Evolutionary conservation across 2,888 invertebrate species (phyloP).

Genomic region (Cheilosia scutellata): DNA sequence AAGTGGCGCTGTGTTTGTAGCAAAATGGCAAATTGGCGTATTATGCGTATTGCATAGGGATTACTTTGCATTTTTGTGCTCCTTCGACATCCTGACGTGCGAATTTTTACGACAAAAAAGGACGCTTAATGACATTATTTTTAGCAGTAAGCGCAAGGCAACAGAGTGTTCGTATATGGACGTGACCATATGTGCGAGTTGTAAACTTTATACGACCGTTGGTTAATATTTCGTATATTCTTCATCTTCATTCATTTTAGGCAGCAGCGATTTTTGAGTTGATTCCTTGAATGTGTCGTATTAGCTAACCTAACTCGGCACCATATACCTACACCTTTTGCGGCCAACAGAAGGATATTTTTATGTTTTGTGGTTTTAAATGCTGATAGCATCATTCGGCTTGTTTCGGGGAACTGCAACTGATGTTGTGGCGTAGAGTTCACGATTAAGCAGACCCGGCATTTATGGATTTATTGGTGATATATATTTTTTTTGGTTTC

Average conservation of each 20-base stretch:
- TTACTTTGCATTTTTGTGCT: conserved; percentile 70
- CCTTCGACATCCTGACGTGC: conserved; percentile 46
- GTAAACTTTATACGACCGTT: conserved; percentile 73
- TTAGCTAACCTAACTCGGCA: conserved; percentile 14
- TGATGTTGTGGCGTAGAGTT: conserved; percentile 28
- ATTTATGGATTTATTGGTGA: conserved; percentile 71
- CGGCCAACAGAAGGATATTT: conserved; percentile 12
- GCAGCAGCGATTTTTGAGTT: conserved; percentile 66
- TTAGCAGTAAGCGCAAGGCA: conserved; percentile 39
- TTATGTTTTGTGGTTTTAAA: conserved; percentile 61
- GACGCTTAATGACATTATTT: conserved; percentile 75
- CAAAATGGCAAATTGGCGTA: conserved; percentile 69
- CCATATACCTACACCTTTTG: not conserved
- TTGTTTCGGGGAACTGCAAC: conserved; percentile 8
- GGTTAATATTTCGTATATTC: conserved; percentile 64
- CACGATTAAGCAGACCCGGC: conserved; percentile 64
- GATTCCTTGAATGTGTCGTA: conserved; percentile 60
- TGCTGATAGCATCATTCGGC: conserved; percentile 5
- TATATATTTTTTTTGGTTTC: conserved; percentile 53
- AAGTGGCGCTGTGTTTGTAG: conserved; percentile 22
- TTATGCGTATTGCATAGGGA: conserved; percentile 72
- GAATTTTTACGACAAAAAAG: conserved; percentile 72
- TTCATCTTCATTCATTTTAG: conserved; percentile 60
- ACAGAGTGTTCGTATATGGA: conserved; percentile 24
- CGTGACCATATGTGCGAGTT: conserved; percentile 71